Evolutionary conservation across 2,797 vertebrate species (phyloP).

Genomic region (Potorous gilbertii): DNA sequence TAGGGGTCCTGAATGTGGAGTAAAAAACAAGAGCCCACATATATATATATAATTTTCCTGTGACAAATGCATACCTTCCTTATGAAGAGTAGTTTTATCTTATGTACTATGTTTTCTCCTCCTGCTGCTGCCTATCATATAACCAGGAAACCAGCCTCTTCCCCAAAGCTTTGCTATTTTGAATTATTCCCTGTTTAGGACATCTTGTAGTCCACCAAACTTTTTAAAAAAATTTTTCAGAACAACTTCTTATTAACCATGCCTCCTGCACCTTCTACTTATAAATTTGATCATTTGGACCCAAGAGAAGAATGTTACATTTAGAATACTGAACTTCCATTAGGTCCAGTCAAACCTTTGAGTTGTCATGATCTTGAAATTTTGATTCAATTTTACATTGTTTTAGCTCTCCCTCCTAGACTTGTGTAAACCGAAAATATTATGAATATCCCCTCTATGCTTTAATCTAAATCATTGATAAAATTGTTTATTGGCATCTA

Average conservation of each 20-base stretch:
- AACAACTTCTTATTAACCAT: not conserved
- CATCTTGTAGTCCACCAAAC: not conserved
- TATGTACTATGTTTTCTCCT: not conserved
- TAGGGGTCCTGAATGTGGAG: not conserved
- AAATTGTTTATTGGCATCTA: not conserved
- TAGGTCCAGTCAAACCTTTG: not conserved
- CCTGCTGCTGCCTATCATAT: too few species aligned
- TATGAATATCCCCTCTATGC: not conserved
- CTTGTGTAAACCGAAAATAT: not conserved
- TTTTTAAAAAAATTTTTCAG: too few species aligned
- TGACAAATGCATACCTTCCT: not conserved
- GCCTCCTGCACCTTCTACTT: not conserved
- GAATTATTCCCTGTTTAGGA: not conserved
- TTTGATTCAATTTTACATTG: not conserved
- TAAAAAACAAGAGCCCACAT: too few species aligned
- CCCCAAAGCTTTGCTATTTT: too few species aligned
- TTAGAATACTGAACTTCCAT: not conserved
- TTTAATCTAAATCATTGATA: not conserved
- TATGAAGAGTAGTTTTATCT: not conserved
- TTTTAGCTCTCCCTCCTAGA: not conserved
- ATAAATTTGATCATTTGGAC: not conserved
- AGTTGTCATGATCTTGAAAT: not conserved
- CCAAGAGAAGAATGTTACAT: not conserved
- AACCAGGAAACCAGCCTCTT: too few species aligned
- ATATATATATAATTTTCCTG: not conserved